Conservation (phyloP, 2,888 invertebrate genomes). For the Tenthredo notha region DNA sequence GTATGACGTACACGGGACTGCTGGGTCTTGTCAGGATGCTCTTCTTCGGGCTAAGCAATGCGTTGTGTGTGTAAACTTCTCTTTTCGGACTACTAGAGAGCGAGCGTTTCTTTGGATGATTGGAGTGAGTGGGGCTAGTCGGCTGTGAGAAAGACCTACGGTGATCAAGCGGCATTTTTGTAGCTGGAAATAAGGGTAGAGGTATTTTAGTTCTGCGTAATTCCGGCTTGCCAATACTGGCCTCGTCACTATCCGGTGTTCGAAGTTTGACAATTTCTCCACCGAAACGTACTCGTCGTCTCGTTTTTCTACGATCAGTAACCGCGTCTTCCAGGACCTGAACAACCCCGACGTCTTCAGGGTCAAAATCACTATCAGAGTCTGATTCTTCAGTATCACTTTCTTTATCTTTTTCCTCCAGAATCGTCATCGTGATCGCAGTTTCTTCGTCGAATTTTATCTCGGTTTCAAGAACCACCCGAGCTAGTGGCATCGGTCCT, state of each 20-base stretch:
- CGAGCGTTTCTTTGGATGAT: constrained; percentile 62
- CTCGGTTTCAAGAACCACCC: constrained; percentile 90
- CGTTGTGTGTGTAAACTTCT: constrained; percentile 71
- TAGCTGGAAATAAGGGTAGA: constrained; percentile 77
- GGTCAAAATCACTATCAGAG: constrained; percentile 68
- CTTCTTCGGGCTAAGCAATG: constrained; percentile 73
- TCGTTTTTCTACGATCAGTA: constrained; percentile 79
- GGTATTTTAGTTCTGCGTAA: constrained; percentile 77
- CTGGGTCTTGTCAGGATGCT: constrained; percentile 69
- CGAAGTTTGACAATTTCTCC: constrained; percentile 93
- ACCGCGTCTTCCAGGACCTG: constrained; percentile 54
- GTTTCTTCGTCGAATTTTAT: constrained; percentile 90
- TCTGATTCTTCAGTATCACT: constrained; percentile 59
- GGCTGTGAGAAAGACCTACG: constrained; percentile 54
- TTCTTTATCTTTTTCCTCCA: constrained; percentile 83
- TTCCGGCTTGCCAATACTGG: constrained; percentile 66
- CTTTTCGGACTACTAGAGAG: constrained; percentile 69
- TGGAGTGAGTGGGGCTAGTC: constrained; percentile 62
- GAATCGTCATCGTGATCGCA: constrained; percentile 90
- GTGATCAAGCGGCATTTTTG: constrained; percentile 71
- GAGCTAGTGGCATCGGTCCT: constrained; percentile 66
- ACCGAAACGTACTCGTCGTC: constrained; percentile 90
- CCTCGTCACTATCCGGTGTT: constrained; percentile 91
- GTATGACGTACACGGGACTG: constrained; percentile 56
- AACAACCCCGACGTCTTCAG: constrained; percentile 72